A percentile compares a stretch with the other conserved stretches of the same genome.
Evolutionary conservation across 2,888 invertebrate species (phyloP).

Genomic region (Apoda limacodes): DNA sequence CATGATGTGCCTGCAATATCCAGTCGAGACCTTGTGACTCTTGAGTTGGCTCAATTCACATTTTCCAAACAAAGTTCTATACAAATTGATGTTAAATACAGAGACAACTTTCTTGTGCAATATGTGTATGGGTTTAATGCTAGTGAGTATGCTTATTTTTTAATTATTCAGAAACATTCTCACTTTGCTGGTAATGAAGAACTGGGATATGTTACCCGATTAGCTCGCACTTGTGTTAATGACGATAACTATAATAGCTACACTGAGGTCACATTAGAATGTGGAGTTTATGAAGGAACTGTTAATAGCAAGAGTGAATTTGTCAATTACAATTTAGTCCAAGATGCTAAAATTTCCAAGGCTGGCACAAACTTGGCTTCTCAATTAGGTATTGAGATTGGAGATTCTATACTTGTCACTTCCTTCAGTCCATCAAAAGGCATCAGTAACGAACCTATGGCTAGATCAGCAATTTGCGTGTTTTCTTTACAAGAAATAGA

Average conservation of each 20-base stretch:
- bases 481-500: slow-evolving; percentile 93
- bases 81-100: slow-evolving; percentile 91
- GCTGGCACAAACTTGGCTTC: slow-evolving; percentile 88
- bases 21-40: slow-evolving; percentile 83
- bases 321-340: slow-evolving; percentile 88
- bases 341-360: slow-evolving; percentile 90
- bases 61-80: slow-evolving; percentile 88
- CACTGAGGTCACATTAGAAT: slow-evolving; percentile 94
- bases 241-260: slow-evolving; percentile 97
- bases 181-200: slow-evolving; percentile 90
- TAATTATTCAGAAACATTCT: slow-evolving; percentile 93
- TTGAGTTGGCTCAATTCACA: slow-evolving; percentile 84
- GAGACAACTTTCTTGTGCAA: slow-evolving; percentile 95
- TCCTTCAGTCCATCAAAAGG: slow-evolving; percentile 92
- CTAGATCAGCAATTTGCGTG: slow-evolving; percentile 91
- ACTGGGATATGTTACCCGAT: slow-evolving; percentile 87
- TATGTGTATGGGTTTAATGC: slow-evolving; percentile 97
- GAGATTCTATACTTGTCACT: slow-evolving; percentile 86
- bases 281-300: slow-evolving; percentile 75
- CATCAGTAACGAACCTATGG: slow-evolving; percentile 84
- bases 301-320: slow-evolving; percentile 58
- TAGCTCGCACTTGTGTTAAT: slow-evolving; percentile 93
- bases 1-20: slow-evolving; percentile 94
- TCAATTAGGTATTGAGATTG: slow-evolving; percentile 83
- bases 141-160: slow-evolving; percentile 95